Percentiles rank a stretch among this genome's conserved stretches.
Conservation (phyloP, 2,797 vertebrate species). For the Enteromius thamalakanensis region DNA sequence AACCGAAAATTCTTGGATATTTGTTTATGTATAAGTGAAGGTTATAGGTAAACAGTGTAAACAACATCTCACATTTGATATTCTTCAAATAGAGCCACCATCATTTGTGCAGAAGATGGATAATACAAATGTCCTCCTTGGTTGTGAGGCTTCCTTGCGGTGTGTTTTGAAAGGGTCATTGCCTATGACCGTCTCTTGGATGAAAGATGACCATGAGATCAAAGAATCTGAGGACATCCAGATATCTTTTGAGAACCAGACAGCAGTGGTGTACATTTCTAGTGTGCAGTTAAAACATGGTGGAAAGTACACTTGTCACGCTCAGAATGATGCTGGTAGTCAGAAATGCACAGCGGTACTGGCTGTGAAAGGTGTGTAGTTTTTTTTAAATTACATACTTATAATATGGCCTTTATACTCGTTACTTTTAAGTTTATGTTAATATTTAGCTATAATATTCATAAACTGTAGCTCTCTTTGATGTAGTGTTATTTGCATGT, state of each 20-base stretch:
- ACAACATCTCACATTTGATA: slow-evolving; percentile 34
- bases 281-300: slow-evolving; percentile 85
- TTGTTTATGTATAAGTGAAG: neutral
- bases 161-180: slow-evolving; percentile 90
- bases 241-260: slow-evolving; percentile 87
- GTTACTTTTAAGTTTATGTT: neutral
- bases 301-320: slow-evolving; percentile 96
- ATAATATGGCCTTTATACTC: neutral
- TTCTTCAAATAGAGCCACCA: slow-evolving; percentile 85
- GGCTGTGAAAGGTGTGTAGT: slow-evolving; percentile 93
- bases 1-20: neutral
- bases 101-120: slow-evolving; percentile 91
- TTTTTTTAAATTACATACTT: slow-evolving; percentile 11
- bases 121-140: slow-evolving; percentile 84
- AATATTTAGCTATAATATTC: neutral
- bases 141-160: slow-evolving; percentile 85
- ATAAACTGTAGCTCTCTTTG: neutral
- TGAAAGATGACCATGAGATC: slow-evolving; percentile 93
- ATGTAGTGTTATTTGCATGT: neutral
- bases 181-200: slow-evolving; percentile 90
- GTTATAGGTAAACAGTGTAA: slow-evolving; percentile 12
- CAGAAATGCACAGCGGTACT: slow-evolving; percentile 91
- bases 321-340: slow-evolving; percentile 94
- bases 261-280: slow-evolving; percentile 84
- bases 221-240: slow-evolving; percentile 88